Evolutionary conservation across 2,113 vertebrate genomes (phyloP).

Genomic region (Microtus richardsoni): DNA sequence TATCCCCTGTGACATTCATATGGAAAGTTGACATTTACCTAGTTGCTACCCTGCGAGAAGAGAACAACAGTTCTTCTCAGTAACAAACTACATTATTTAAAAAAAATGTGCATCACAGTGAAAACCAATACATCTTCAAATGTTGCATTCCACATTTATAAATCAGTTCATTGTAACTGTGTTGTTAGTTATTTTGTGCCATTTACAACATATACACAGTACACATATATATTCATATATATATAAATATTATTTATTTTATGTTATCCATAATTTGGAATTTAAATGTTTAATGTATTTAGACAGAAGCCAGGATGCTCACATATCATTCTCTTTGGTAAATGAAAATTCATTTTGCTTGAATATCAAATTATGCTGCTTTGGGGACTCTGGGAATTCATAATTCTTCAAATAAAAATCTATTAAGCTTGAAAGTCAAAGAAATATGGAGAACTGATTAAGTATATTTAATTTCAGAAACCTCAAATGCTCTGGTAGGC

Average conservation of each 20-base stretch:
- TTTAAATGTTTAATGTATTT: conserved; percentile 53
- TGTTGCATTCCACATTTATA: background rate
- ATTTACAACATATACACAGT: background rate
- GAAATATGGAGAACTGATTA: conserved; percentile 17
- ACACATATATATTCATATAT: background rate
- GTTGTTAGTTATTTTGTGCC: background rate
- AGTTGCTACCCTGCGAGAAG: background rate
- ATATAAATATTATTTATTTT: background rate
- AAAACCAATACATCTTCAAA: background rate
- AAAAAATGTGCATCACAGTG: background rate
- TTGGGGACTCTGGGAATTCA: conserved; percentile 55
- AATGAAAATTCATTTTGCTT: conserved; percentile 67
- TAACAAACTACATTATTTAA: background rate
- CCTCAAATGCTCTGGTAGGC: conserved; percentile 48
- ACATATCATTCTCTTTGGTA: conserved; percentile 70
- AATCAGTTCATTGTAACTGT: background rate
- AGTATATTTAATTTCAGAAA: conserved; percentile 34
- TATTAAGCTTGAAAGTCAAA: conserved; percentile 60
- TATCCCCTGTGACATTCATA: background rate
- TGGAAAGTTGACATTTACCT: background rate
- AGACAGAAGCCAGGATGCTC: conserved; percentile 66
- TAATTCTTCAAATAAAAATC: conserved; percentile 76
- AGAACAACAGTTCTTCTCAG: background rate
- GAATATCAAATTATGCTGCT: conserved; percentile 72
- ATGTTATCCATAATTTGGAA: conserved; percentile 48